These are phyloP conservation scores for Euzophera pinguis DNA, from an alignment of 2,888 invertebrate species.

Conservation along the genomic window DNA sequence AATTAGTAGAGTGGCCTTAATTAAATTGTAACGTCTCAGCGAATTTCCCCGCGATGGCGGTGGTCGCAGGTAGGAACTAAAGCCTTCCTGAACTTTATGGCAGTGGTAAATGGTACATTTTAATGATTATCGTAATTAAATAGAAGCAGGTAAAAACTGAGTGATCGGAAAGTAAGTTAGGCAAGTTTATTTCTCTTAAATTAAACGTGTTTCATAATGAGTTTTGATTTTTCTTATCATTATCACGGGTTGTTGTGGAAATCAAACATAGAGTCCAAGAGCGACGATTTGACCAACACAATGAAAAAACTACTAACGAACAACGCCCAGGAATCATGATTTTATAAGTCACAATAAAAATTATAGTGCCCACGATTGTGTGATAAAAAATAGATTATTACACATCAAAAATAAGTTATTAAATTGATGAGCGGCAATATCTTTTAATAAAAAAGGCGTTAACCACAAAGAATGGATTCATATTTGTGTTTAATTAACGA, in stretches of 20 bases:
- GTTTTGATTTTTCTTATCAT: neutral
- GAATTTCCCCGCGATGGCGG: conserved; percentile 58
- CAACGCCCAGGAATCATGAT: neutral
- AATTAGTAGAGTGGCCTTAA: conserved; percentile 58
- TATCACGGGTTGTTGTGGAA: too few species aligned
- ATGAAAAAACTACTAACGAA: neutral
- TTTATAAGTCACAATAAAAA: conserved; percentile 19
- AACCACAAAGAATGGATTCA: conserved; percentile 59
- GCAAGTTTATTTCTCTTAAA: neutral
- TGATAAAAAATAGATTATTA: conserved; percentile 48
- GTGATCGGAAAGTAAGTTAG: neutral
- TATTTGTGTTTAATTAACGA: conserved; percentile 72
- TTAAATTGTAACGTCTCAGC: conserved; percentile 76
- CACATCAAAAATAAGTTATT: conserved; percentile 59
- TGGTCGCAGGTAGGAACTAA: conserved; percentile 54
- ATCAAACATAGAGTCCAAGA: too few species aligned
- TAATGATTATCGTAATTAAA: conserved; percentile 39
- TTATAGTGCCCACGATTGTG: conserved; percentile 14
- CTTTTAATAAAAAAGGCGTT: conserved; percentile 65
- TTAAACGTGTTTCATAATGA: neutral
- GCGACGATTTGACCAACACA: neutral
- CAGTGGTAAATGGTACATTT: conserved; percentile 47
- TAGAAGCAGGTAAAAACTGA: conserved; percentile 7
- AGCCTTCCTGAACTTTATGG: conserved; percentile 43
- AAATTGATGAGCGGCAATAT: conserved; percentile 68